These are phyloP conservation scores for Endotricha flammealis DNA, from an alignment of 2,888 invertebrate species.

Conservation along the genomic window DNA sequence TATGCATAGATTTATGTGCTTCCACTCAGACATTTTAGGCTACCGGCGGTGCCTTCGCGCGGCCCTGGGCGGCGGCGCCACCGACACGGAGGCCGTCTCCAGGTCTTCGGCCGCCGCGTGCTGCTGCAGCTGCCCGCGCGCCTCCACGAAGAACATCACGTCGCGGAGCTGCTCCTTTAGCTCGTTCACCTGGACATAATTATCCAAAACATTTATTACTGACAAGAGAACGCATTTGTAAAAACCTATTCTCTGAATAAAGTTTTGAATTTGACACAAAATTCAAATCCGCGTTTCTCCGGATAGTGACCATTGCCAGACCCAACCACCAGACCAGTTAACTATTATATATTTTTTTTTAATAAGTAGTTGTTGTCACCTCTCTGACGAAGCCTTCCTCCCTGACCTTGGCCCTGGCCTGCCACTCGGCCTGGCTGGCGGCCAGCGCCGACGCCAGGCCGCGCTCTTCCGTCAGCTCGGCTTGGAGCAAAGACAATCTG, in stretches of 20 bases:
- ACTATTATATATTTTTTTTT: too few relatives aligned
- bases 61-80: conserved; percentile 39
- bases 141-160: conserved; percentile 97
- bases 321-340: too few relatives aligned
- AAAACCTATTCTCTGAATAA: too few relatives aligned
- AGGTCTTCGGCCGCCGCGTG: conserved; percentile 39
- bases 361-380: too few relatives aligned
- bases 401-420: conserved; percentile 37
- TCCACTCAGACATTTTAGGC: too few relatives aligned
- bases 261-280: too few relatives aligned
- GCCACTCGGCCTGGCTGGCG: conserved; percentile 57
- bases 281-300: too few relatives aligned
- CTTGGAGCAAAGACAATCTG: conserved; percentile 81
- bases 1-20: too few relatives aligned
- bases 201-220: too few relatives aligned
- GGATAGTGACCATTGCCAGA: too few relatives aligned
- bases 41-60: conserved; percentile 29
- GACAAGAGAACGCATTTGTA: too few relatives aligned
- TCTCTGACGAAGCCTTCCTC: conserved; percentile 42
- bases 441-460: conserved; percentile 82
- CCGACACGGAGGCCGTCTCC: conserved; percentile 41
- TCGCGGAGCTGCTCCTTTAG: conserved; percentile 96
- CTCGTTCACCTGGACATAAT: conserved; percentile 83
- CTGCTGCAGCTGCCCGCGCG: conserved; percentile 69
- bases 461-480: conserved; percentile 89